Evolutionary conservation across 2,797 vertebrate genomes (phyloP), one percentile per base, ranked within the genome.

Genomic region (Margarornis squamiger): DNA sequence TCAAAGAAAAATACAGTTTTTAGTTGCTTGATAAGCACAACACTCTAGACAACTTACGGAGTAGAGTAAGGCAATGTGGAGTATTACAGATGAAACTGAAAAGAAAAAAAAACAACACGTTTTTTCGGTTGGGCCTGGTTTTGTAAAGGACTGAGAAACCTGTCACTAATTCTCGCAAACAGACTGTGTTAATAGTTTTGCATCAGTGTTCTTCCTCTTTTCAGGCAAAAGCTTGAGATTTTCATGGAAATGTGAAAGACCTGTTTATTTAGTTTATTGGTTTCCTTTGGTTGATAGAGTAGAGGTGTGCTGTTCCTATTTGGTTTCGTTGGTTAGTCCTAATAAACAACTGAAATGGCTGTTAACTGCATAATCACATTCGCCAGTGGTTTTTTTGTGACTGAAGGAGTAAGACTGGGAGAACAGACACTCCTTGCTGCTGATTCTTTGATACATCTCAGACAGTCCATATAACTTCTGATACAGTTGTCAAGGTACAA

Each of bases 381-480:
- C 7, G 10, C 10, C 5, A 6, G 20, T 29, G 54, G 32, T 4
- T 32, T 81, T 75, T 57, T 30, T 32, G 8, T 87, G 79, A 15
- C 20, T 63, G 29, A 17, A 48, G 17, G 14, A 43, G 24, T 78
- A 45, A 49, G 13, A 78, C 29, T 6, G n/a, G 30, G 58, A 32
- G 24, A 75, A 38, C 10, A 26, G 12, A 5, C 48, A 19, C 8
- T 6, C 14, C 18, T 23, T 76, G 6, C 58, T 90, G 57, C 11
- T 70, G 29, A 6, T 79, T 45, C 12, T 75, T 78, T 62, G 7
- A 5, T 27, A 5, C 0, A 0, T 52, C 58, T 67, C 1, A 4
- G 36, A 4, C 1, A 2, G 30, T 70, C 23, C 15, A 0, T 43
- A 0, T 59, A 19, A 45, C 3, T 85, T 67, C 5, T 22, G 55